These are phyloP conservation scores for Pipistrellus nathusii DNA, from an alignment of 2,797 vertebrate species.

Conservation along the genomic window DNA sequence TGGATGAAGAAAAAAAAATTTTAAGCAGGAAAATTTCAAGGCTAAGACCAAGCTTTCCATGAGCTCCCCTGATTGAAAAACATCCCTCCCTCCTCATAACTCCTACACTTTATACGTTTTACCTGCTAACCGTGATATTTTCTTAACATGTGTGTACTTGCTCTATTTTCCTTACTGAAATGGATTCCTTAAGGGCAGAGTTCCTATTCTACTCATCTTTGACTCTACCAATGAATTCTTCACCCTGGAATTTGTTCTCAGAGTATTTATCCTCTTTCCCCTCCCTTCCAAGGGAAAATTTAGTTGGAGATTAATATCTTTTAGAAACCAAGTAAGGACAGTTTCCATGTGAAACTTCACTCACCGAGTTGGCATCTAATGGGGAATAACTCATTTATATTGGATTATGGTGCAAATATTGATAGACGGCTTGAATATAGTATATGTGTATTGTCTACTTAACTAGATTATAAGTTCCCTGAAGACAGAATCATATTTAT, in stretches of 20 bases:
- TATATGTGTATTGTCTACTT: background rate
- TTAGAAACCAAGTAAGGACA: background rate
- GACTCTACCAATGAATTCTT: background rate
- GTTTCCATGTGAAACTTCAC: constrained; percentile 41
- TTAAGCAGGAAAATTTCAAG: background rate
- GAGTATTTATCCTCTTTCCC: background rate
- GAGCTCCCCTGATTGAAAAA: background rate
- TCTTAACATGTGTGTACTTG: background rate
- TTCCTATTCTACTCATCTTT: background rate
- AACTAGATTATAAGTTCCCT: constrained; percentile 51
- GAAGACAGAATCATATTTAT: constrained; percentile 43
- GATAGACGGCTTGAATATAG: background rate
- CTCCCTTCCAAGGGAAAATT: background rate
- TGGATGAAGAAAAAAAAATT: background rate
- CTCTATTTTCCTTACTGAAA: background rate
- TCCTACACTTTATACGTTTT: background rate
- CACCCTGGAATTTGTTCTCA: background rate
- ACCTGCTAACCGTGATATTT: background rate
- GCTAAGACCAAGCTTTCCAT: background rate
- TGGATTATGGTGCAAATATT: background rate
- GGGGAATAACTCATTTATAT: background rate
- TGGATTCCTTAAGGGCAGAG: background rate
- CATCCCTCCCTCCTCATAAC: background rate
- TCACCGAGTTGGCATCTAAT: background rate
- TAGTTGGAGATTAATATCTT: constrained; percentile 26